phyloP scores from a whole-genome alignment of 1,140 invertebrate genomes.

The Drosophila ohnishii region DNA sequence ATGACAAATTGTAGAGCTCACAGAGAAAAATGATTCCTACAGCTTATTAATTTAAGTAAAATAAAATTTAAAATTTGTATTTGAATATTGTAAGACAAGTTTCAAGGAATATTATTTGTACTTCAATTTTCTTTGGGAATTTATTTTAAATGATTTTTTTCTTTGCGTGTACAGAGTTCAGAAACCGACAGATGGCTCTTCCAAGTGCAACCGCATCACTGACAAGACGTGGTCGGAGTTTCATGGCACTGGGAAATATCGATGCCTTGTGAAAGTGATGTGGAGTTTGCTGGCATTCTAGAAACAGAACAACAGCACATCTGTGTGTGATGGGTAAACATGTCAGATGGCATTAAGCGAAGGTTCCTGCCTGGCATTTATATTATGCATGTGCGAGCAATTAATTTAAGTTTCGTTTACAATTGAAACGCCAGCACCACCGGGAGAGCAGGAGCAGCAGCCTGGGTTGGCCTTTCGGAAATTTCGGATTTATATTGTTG shows the following conservation, averaged over 20 bases:
- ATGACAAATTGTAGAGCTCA: conserved; percentile 59
- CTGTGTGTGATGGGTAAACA: conserved; percentile 65
- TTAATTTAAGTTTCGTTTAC: conserved; percentile 81
- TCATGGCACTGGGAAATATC: conserved; percentile 50
- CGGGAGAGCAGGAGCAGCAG: not conserved
- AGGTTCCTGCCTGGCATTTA: conserved; percentile 58
- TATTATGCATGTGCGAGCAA: conserved; percentile 79
- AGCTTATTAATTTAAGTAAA: not conserved
- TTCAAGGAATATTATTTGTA: no score
- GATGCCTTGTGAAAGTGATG: conserved; percentile 65
- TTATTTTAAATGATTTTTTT: not conserved
- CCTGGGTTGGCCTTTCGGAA: conserved; percentile 31
- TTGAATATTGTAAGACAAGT: no score
- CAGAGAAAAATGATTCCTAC: not conserved
- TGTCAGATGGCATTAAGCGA: conserved; percentile 75
- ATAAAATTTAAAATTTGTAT: not conserved
- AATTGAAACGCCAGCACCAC: conserved; percentile 60
- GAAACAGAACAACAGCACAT: conserved; percentile 6
- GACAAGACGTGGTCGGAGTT: conserved; percentile 50
- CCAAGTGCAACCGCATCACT: conserved; percentile 26
- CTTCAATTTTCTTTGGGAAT: not conserved
- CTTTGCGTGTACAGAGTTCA: not conserved
- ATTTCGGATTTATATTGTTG: conserved; percentile 77
- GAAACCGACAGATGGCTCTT: conserved; percentile 28
- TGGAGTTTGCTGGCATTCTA: conserved; percentile 29